Evolutionary conservation across 2,797 vertebrate species (phyloP), one percentile per base, ranked within the genome.

Genomic region (Sandelia bainsii): DNA sequence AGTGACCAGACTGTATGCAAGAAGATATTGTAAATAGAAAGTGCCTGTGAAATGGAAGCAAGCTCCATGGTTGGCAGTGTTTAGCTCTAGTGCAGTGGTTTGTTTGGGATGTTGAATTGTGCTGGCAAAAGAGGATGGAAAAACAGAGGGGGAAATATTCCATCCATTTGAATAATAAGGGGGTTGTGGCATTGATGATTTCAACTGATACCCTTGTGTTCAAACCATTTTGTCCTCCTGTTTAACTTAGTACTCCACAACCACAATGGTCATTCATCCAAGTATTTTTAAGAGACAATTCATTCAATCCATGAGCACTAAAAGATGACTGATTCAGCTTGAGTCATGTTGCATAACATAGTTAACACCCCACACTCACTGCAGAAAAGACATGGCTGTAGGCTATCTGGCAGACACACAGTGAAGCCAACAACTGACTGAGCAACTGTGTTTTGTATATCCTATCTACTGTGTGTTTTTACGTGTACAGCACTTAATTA

Each of bases 61-160:
- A 51, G 64, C 66, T 65, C 72, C 56, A 59, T 32, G 45, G 69
- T 62, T 61, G 80, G 77, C 52, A 66, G 62, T 89, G 86, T 90
- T 82, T 83, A 77, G 70, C 57, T 82, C 78, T 71, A 32, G 61
- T 67, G 63, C 80, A 62, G 73, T 13, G 61, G 71, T 73, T 66
- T 82, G 74, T 88, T 89, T 79, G 64, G 73, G 80, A 82, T 63
- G 80, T 77, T 77, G 63, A 77, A 80, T 71, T 49, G 72, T 74
- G 81, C 75, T 80, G 80, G 68, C 62, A 61, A 78, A 61, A 40
- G 27, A 27, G 22, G 54, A 82, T 70, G 84, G 86, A 89, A 86
- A 46, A 86, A 84, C 56, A 66, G 49, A 69, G 27, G 40, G 59
- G 53, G 68, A 78, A 74, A 69, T 72, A 70, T 58, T 56, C 63